Percentiles rank a stretch among this genome's conserved stretches.
Conservation (phyloP, 2,797 vertebrate species). For the Macropus fuliginosus region DNA sequence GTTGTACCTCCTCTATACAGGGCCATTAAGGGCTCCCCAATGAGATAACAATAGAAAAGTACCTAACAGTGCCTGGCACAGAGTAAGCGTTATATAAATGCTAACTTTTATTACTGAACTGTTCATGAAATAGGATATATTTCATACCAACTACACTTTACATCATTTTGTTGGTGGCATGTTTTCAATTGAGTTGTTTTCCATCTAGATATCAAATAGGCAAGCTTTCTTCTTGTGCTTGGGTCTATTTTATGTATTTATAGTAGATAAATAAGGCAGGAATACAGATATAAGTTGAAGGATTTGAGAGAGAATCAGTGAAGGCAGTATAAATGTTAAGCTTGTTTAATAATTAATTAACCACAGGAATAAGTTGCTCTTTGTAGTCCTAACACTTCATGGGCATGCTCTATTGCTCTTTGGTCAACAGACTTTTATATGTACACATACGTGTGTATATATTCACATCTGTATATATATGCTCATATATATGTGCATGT, state of each 20-base stretch:
- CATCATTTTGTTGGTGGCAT: not conserved
- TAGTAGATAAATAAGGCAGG: not conserved
- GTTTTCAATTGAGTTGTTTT: not conserved
- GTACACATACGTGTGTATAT: not conserved
- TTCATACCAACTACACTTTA: not conserved
- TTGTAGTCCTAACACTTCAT: not conserved
- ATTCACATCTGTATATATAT: not conserved
- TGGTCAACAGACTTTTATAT: not conserved
- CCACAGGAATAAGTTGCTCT: not conserved
- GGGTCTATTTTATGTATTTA: not conserved
- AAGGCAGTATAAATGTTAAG: not conserved
- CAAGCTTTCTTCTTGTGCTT: not conserved
- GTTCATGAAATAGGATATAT: not conserved
- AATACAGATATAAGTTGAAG: not conserved
- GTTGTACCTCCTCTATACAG: not conserved
- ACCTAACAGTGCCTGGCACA: not conserved
- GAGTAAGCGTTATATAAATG: not conserved
- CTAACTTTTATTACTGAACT: not conserved
- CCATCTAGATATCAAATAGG: not conserved
- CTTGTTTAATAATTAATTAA: not conserved
- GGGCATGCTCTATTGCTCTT: not conserved
- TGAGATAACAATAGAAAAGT: not conserved
- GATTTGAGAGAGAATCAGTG: too few species aligned
- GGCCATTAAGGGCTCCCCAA: not conserved
- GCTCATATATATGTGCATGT: not conserved